These are phyloP conservation scores for Coreius guichenoti DNA, from an alignment of 2,797 vertebrate species.

Conservation along the genomic window DNA sequence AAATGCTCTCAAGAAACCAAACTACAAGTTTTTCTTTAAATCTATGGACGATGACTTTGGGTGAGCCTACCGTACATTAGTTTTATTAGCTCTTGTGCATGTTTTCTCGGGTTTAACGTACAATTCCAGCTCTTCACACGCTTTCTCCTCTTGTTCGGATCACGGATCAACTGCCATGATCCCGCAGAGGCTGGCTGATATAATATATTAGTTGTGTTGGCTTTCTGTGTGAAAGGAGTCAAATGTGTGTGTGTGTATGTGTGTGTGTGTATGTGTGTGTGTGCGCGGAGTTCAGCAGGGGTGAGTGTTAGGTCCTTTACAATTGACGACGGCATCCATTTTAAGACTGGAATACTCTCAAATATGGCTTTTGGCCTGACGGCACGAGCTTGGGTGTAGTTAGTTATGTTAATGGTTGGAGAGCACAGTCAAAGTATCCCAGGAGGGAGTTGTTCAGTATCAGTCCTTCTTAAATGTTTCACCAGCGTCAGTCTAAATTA, in stretches of 20 bases:
- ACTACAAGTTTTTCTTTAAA: conserved; percentile 99
- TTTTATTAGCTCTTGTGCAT: conserved; percentile 13
- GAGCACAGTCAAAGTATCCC: not conserved
- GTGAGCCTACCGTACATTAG: conserved; percentile 73
- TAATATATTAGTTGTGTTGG: not conserved
- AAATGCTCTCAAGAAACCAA: conserved; percentile 94
- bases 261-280: not conserved
- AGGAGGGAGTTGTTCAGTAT: not conserved
- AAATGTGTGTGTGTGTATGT: not conserved
- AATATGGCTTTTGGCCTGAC: conserved; percentile 48
- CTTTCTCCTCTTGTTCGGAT: conserved; percentile 15
- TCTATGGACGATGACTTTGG: conserved; percentile 99
- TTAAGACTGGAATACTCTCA: conserved; percentile 41
- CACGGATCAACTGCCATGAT: not conserved
- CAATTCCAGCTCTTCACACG: not conserved
- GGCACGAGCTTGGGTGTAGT: conserved; percentile 6
- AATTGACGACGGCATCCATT: conserved; percentile 47
- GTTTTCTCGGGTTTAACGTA: not conserved
- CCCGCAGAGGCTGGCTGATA: not conserved
- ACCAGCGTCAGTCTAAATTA: conserved; percentile 27
- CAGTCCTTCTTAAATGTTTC: conserved; percentile 29
- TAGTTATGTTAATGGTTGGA: not conserved
- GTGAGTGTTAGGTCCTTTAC: conserved; percentile 28
- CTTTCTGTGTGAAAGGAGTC: not conserved
- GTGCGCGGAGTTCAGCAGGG: conserved; percentile 33